Conservation (phyloP, 2,797 vertebrate genomes). For the Takifugu ocellatus region DNA sequence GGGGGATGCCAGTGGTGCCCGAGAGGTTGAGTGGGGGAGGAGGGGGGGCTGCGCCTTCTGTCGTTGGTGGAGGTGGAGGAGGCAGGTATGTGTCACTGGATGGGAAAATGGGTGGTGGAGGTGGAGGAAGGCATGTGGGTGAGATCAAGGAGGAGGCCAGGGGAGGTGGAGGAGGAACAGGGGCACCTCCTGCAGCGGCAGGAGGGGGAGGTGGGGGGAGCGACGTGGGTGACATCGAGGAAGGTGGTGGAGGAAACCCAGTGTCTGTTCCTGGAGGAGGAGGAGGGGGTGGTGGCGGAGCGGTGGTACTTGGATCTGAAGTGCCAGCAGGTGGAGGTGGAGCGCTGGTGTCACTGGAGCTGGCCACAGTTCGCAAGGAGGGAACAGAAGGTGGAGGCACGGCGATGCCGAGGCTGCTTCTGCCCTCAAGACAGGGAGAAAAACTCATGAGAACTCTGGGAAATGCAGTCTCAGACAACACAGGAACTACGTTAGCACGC, state of each 20-base stretch:
- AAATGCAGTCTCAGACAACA: too few species aligned
- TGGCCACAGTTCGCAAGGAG: constrained; percentile 21
- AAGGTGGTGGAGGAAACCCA: not conserved
- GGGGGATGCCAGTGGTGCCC: not conserved
- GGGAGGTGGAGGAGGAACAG: constrained; percentile 15
- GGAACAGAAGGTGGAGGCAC: constrained; percentile 75
- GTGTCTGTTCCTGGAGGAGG: not conserved
- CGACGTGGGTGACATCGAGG: not conserved
- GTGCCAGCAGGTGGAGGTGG: constrained; percentile 27
- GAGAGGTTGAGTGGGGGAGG: not conserved
- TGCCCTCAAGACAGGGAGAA: constrained; percentile 23
- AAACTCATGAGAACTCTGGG: not conserved
- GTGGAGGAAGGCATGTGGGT: constrained; percentile 22
- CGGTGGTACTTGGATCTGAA: not conserved
- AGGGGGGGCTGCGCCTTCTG: constrained; percentile 3
- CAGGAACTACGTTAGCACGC: too few species aligned
- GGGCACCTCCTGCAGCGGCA: not conserved
- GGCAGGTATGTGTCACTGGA: constrained; percentile 24
- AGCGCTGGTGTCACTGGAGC: constrained; percentile 15
- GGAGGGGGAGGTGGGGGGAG: constrained; percentile 36
- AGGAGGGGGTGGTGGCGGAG: constrained; percentile 5
- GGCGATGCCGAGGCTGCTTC: constrained; percentile 66
- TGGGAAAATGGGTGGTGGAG: constrained; percentile 10
- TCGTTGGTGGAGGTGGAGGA: constrained; percentile 23
- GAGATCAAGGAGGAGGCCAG: constrained; percentile 15